Conservation (phyloP, 37 sponge, comb jelly and placozoan species). For the Beroe ovata region DNA sequence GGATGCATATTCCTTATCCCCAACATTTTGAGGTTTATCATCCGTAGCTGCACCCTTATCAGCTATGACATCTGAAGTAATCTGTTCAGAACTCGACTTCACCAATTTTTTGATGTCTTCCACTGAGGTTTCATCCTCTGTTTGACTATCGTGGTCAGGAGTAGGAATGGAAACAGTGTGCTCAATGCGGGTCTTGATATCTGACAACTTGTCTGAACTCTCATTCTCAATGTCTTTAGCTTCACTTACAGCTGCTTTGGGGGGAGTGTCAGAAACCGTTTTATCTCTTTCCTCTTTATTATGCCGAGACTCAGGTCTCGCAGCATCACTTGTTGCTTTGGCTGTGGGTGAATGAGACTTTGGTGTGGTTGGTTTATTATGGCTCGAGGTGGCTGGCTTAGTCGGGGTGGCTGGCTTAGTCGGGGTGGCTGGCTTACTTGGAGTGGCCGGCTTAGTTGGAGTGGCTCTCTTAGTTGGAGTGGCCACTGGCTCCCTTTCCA, state of each 20-base stretch:
- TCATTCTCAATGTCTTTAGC: not conserved
- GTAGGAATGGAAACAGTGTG: conserved; percentile 34
- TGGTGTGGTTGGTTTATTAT: not conserved
- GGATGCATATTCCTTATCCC: not conserved
- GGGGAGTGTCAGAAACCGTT: not conserved
- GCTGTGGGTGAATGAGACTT: not conserved
- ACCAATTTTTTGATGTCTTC: not conserved
- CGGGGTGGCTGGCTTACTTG: not conserved
- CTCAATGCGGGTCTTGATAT: not conserved
- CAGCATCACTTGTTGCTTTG: not conserved
- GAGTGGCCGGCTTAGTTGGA: not conserved
- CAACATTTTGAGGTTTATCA: not conserved
- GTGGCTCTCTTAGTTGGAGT: not conserved
- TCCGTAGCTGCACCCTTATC: not conserved
- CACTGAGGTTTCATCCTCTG: conserved; percentile 27
- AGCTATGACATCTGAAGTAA: not conserved
- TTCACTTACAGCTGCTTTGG: not conserved
- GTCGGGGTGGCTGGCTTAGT: not conserved
- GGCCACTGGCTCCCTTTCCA: not conserved
- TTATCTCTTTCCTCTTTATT: not conserved
- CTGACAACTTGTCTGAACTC: not conserved
- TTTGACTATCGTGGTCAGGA: conserved; percentile 26
- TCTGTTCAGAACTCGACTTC: not conserved
- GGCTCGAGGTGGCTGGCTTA: not conserved
- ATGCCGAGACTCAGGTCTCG: not conserved